Base-by-base conservation (phyloP, 2,113 vertebrate species). In the Serilophus lunatus region DNA sequence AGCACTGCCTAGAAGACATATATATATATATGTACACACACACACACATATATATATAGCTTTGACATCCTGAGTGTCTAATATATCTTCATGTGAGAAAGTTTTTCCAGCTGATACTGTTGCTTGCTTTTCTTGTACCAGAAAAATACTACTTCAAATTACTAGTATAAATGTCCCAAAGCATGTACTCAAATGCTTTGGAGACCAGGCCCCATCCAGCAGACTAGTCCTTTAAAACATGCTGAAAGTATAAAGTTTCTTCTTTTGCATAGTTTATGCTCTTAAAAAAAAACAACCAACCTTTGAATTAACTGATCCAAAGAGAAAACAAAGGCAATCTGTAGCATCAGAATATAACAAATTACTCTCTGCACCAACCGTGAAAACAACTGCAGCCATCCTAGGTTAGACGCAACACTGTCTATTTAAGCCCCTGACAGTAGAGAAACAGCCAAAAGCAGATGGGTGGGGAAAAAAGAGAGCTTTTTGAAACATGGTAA, bases 11-110 rank as follows among this genome's bases (percentile, higher is more conserved):
- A 51, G 38, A 83, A 88, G 31, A 88, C 2, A 36, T 2, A 71
- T 6, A 64, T 31, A 53, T 12, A 6, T 19, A 47, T 22, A 53
- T 4, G 81, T 0, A 77, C 1, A 57, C 1, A 61, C 1, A 80
- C 1, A 54, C 2, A 40, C 0, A 63, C 0, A 63, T 1, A 75
- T 1, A 59, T 12, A 40, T 26, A 65, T 11, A 86, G 7, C 16
- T 66, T 66, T 63, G 56, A 77, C 68, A 83, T 56, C 50, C 31
- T 51, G 29, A 80, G 42, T 31, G 40, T 60, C 28, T 31, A 84
- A n/a, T 38, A 23, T 19, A 18, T 63, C 36, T 60, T 51, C 15
- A 8, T 2, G 2, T 10, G 26, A 70, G 38, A 23, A 95, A 81
- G 33, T 42, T 82, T 15, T 68, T 82, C 75, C n/a, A 2, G 2